Percentiles rank a stretch among this genome's conserved stretches.
Conservation (phyloP, 2,113 vertebrate species). For the Sphaerodactylus townsendi region DNA sequence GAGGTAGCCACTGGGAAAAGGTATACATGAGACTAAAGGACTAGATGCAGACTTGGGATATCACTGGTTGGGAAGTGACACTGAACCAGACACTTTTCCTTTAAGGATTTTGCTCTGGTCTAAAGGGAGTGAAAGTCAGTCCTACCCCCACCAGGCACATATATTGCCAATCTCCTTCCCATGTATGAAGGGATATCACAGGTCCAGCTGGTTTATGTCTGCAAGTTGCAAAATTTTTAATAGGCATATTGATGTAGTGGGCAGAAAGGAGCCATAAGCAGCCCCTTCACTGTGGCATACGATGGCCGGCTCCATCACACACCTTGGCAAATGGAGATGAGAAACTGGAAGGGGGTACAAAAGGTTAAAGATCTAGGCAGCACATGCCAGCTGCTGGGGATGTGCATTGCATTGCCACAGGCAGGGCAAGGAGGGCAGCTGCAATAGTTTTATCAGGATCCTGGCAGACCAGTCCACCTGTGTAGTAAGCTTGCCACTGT, state of each 20-base stretch:
- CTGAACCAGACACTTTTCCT: neutral
- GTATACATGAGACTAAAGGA: neutral
- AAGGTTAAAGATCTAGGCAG: neutral
- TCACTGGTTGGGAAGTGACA: neutral
- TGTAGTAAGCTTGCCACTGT: neutral
- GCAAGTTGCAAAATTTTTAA: neutral
- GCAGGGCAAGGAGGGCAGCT: neutral
- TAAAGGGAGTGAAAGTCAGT: neutral
- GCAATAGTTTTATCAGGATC: neutral
- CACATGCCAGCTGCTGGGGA: neutral
- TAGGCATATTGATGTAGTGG: neutral
- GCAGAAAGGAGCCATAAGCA: neutral
- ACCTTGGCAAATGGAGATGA: neutral
- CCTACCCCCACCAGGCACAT: neutral
- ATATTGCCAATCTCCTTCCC: neutral
- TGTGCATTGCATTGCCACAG: neutral
- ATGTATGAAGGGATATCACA: neutral
- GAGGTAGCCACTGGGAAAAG: no score
- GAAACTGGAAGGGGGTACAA: neutral
- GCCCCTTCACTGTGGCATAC: neutral
- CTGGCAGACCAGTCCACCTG: neutral
- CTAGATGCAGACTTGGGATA: neutral
- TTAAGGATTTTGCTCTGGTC: neutral
- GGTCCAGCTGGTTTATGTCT: neutral
- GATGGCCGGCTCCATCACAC: neutral